phyloP scores from a whole-genome alignment of 2,888 invertebrate genomes.

The Endotricha flammealis region DNA sequence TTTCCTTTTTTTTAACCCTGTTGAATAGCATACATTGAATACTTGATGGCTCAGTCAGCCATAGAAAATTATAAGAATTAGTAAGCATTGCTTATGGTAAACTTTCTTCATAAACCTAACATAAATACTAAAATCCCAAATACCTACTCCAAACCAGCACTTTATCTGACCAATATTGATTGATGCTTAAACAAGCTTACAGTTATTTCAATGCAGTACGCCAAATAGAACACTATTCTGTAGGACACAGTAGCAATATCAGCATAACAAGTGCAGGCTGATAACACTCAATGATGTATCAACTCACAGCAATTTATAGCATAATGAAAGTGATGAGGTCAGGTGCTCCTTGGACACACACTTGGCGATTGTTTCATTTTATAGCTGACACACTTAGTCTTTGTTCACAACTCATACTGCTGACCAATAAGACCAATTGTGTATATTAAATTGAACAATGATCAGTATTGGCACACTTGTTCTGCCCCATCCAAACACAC shows the following conservation, averaged over 20 bases:
- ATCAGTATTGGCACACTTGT: not conserved
- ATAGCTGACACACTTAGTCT: slow-evolving; percentile 8
- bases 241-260: not conserved
- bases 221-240: no score
- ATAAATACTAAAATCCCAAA: no score
- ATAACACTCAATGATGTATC: not conserved
- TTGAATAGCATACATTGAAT: no score
- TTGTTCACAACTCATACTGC: not conserved
- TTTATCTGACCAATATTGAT: no score
- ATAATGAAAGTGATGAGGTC: slow-evolving; percentile 3
- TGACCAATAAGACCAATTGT: slow-evolving; percentile 3
- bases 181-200: no score
- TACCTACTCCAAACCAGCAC: no score
- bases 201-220: no score
- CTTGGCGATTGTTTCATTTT: slow-evolving; percentile 6
- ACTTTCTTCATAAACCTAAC: no score
- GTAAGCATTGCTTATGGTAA: no score
- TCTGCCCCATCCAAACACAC: not conserved
- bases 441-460: slow-evolving; percentile 4
- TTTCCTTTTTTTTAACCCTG: no score
- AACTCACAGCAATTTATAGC: slow-evolving; percentile 3
- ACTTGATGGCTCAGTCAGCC: no score
- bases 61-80: no score
- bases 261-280: not conserved
- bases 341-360: slow-evolving; percentile 2